A percentile compares a stretch with the other conserved stretches of the same genome.
phyloP scores from a whole-genome alignment of 2,113 vertebrate species.

The Alligator mississippiensis region DNA sequence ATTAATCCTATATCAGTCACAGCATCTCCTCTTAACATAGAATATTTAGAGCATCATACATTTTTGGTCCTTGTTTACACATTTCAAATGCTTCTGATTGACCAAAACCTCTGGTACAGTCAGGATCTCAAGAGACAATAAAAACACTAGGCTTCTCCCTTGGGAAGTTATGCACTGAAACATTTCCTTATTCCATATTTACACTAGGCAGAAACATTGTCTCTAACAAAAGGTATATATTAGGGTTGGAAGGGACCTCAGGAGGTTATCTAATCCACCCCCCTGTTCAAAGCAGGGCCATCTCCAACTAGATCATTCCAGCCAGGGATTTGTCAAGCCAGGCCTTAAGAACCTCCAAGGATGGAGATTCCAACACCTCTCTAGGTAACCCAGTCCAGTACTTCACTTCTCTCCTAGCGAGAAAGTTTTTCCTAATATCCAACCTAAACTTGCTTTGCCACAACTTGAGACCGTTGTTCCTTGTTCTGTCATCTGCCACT shows the following conservation, averaged over 20 bases:
- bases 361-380: conserved; percentile 5
- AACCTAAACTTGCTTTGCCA: no score
- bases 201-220: conserved; percentile 39
- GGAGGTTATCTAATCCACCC: no score
- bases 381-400: background rate
- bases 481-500: no score
- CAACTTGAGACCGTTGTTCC: no score
- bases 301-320: no score
- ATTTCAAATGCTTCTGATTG: background rate
- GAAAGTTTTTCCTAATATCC: no score
- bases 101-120: background rate
- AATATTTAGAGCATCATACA: background rate
- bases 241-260: no score
- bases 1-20: conserved; percentile 30
- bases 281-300: no score
- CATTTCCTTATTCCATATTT: background rate
- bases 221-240: conserved; percentile 23
- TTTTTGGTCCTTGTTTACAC: conserved; percentile 14
- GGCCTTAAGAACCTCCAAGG: conserved; percentile 33
- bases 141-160: background rate
- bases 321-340: no score
- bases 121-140: background rate
- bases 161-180: conserved; percentile 25
- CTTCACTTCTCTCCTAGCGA: background rate
- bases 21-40: conserved; percentile 15